A percentile compares a stretch with the other conserved stretches of the same genome.
Evolutionary conservation across 2,113 vertebrate genomes (phyloP).

Genomic region (Aleadryas rufinucha): DNA sequence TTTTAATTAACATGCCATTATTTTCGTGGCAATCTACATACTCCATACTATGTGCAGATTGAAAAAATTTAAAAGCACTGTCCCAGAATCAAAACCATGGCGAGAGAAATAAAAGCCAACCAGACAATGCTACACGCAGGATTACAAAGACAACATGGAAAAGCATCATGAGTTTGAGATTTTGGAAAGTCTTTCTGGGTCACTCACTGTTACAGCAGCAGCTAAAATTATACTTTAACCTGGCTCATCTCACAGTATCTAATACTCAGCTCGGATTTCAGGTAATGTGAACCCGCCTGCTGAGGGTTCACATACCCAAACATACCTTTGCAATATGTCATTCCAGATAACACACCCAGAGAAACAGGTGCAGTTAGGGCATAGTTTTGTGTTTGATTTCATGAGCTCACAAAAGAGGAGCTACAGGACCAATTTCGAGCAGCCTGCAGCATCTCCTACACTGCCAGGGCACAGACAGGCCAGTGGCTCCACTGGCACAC

Average conservation of each 20-base stretch:
- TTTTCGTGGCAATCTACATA: background rate
- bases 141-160: background rate
- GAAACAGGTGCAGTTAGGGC: background rate
- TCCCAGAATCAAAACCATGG: rapidly evolving
- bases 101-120: background rate
- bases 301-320: too few species aligned
- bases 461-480: background rate
- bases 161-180: background rate
- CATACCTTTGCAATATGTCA: background rate
- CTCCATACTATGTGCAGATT: rapidly evolving
- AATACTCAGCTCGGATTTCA: background rate
- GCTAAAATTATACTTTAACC: background rate
- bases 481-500: background rate
- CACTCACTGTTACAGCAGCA: background rate
- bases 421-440: background rate
- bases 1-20: background rate
- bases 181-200: background rate
- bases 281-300: background rate
- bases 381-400: background rate
- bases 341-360: background rate
- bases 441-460: background rate
- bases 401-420: background rate
- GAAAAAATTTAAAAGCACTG: background rate
- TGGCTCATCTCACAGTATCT: background rate
- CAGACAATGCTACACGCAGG: background rate